Base-by-base conservation (phyloP, 2,113 vertebrate genomes). In the Gasterosteus nipponicus region DNA sequence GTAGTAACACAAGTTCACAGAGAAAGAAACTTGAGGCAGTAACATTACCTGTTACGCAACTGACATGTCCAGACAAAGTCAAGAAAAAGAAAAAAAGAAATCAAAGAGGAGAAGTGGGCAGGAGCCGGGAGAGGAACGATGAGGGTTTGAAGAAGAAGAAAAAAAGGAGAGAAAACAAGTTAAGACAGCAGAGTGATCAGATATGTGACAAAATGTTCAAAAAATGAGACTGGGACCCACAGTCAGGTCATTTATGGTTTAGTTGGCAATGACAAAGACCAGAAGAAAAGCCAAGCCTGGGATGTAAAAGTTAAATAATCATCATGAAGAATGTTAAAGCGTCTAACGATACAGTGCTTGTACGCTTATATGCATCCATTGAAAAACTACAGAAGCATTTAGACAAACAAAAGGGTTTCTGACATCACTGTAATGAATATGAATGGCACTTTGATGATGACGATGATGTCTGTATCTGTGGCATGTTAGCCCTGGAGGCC, bases 11-110 rank as follows among this genome's bases (percentile, higher is more conserved):
- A 56, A 62, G 67, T 75, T 82, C 11, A 80, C 44, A 42, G 57
- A 57, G 41, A 88, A 73, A 85, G 67, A 86, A 84, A 91, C 65
- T 63, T 82, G 81, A 90, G 82, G 93, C 89, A 90, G 84, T 71
- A 84, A 83, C 85, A 85, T 92, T 93, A 94, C 93, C 92, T 93
- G 87, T 93, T 93, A 92, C 72, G 83, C 85, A 92, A 93, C 92
- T 92, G 91, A 93, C 91, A 93, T 84, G 89, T 93, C 89, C 91
- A 93, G 91, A 92, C 92, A 93, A 75, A 91, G 78, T 90, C 75
- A 89, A 87, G 72, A 71, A 76, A 82, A 84, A 64, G 53, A 44
- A 51, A 73, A 29, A 67, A 78, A 54, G n/a, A 26, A 82, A 69
- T 54, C 41, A 75, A 77, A 84, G 70, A 85, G 63, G 69, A 88